phyloP scores from a whole-genome alignment of 1,140 invertebrate species.

The Gryllus bimaculatus region DNA sequence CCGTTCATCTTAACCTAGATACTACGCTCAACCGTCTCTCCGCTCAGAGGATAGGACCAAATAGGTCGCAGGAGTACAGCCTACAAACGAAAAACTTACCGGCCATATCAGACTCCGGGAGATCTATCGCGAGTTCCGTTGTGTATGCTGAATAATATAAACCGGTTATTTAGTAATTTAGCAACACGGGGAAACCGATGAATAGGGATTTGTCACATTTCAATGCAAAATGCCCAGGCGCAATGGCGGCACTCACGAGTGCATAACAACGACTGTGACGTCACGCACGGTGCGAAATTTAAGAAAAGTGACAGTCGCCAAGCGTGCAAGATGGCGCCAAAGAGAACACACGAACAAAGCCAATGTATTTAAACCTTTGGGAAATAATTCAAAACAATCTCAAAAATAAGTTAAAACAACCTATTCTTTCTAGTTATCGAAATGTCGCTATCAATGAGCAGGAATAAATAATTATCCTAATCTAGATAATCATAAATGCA shows the following conservation, averaged over 20 bases:
- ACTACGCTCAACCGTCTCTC: not conserved
- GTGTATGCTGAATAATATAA: constrained; percentile 19
- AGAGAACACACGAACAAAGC: not conserved
- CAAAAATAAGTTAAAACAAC: too few relatives aligned
- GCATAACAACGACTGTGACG: constrained; percentile 29
- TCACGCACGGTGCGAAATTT: constrained; percentile 25
- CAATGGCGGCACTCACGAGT: constrained; percentile 35
- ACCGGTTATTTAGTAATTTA: constrained; percentile 17
- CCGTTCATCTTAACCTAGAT: constrained; percentile 12
- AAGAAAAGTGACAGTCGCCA: constrained; percentile 10
- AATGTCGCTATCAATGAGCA: too few relatives aligned
- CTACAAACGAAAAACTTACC: constrained; percentile 29
- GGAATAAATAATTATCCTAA: too few relatives aligned
- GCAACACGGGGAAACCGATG: constrained; percentile 22
- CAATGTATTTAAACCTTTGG: too few relatives aligned
- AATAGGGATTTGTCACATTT: constrained; percentile 25
- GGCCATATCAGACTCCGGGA: constrained; percentile 31
- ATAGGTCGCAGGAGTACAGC: constrained; percentile 13
- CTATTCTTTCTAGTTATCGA: too few relatives aligned
- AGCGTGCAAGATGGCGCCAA: constrained; percentile 1
- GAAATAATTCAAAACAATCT: too few relatives aligned
- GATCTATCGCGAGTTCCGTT: not conserved
- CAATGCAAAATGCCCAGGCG: constrained; percentile 21
- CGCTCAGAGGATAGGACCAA: constrained; percentile 11
- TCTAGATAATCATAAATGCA: too few relatives aligned